These are phyloP conservation scores for Troglohyphantes excavatus DNA, from an alignment of 2,888 invertebrate species.

Conservation along the genomic window DNA sequence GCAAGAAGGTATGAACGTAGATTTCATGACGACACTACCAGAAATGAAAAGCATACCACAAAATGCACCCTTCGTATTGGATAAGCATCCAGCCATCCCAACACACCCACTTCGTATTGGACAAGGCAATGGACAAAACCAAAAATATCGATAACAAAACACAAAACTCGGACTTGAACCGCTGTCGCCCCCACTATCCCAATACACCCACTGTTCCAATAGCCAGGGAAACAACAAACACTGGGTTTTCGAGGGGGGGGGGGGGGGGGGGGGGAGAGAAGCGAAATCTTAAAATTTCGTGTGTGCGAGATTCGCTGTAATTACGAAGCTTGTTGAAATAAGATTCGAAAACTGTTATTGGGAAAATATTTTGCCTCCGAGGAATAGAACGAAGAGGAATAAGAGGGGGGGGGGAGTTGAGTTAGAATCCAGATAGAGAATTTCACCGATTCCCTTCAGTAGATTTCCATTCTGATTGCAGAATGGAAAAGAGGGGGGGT, in stretches of 20 bases:
- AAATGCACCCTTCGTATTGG: too few relatives aligned
- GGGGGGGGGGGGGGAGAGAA: neutral
- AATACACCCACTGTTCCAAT: slow-evolving; percentile 47
- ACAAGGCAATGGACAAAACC: too few relatives aligned
- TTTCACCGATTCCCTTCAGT: slow-evolving; percentile 54
- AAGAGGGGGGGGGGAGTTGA: neutral
- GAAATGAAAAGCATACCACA: too few relatives aligned
- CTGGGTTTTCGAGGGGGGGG: slow-evolving; percentile 40
- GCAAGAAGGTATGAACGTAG: too few relatives aligned
- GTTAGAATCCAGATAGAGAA: slow-evolving; percentile 31
- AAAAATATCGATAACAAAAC: neutral
- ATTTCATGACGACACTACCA: too few relatives aligned
- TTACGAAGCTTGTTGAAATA: slow-evolving; percentile 78
- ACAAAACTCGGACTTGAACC: slow-evolving; percentile 9
- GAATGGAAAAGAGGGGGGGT: slow-evolving; percentile 28
- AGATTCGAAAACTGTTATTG: slow-evolving; percentile 78
- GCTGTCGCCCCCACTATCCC: neutral
- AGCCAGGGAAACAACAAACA: slow-evolving; percentile 73
- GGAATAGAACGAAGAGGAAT: slow-evolving; percentile 28
- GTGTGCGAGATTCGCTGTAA: slow-evolving; percentile 70
- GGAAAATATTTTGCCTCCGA: slow-evolving; percentile 72
- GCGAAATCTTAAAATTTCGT: slow-evolving; percentile 75
- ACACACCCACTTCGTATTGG: too few relatives aligned
- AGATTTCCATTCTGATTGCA: slow-evolving; percentile 73
- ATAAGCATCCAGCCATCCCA: too few relatives aligned